Evolutionary conservation across 2,888 invertebrate genomes (phyloP).

Genomic region (Andrena minutula): DNA sequence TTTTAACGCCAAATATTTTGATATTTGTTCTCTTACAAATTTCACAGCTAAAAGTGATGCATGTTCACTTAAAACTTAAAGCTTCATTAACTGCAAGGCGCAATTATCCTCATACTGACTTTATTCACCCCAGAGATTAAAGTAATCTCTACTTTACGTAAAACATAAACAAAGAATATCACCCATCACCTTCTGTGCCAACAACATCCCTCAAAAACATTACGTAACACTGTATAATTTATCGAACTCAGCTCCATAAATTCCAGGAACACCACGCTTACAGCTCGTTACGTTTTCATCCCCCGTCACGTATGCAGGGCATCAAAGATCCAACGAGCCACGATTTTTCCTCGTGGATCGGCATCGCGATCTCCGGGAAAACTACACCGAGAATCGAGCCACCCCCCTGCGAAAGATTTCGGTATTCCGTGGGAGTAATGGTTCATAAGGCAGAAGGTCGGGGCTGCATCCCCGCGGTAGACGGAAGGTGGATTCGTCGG

Average conservation of each 20-base stretch:
- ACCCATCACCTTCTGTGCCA: no score
- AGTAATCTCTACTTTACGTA: no score
- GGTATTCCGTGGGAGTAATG: conserved; percentile 77
- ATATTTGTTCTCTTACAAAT: no score
- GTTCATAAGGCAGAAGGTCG: conserved; percentile 65
- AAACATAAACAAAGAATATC: no score
- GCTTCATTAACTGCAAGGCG: no score
- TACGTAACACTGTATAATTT: conserved; percentile 1
- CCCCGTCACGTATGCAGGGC: neutral
- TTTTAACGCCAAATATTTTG: no score
- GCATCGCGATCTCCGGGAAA: conserved; percentile 15
- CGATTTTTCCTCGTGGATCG: conserved; percentile 34
- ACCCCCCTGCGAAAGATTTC: conserved; percentile 69
- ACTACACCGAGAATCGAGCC: conserved; percentile 60
- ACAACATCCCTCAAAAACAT: no score
- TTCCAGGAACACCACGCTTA: conserved; percentile 19
- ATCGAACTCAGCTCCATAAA: conserved; percentile 4
- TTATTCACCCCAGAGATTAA: no score
- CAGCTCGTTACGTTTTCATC: conserved; percentile 36
- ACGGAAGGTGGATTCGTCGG: conserved; percentile 73
- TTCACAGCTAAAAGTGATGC: no score
- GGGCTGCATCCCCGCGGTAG: conserved; percentile 59
- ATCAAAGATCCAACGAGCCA: conserved; percentile 13
- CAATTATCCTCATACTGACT: no score
- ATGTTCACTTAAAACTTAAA: no score